Evolutionary conservation across 2,797 vertebrate genomes (phyloP).

Genomic region (Falco concolor): DNA sequence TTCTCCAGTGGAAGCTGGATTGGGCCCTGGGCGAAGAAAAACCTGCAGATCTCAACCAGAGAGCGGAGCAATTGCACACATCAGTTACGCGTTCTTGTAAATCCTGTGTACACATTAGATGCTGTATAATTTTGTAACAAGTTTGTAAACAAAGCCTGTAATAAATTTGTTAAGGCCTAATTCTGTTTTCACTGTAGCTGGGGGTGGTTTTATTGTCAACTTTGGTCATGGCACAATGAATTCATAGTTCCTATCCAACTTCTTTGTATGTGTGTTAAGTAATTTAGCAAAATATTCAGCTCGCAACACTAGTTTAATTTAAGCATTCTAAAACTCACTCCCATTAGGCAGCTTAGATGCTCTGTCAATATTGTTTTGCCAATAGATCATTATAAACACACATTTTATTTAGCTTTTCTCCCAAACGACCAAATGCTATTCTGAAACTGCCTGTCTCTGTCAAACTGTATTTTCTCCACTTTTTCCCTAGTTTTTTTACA

Average conservation of each 20-base stretch:
- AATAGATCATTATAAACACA: slow-evolving; percentile 37
- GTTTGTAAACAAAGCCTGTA: slow-evolving; percentile 58
- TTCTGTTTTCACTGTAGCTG: neutral
- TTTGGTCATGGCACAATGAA: neutral
- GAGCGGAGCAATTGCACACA: neutral
- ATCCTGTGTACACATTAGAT: slow-evolving; percentile 9
- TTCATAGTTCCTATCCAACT: neutral
- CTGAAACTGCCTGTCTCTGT: neutral
- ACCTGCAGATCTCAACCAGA: neutral
- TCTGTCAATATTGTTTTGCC: slow-evolving; percentile 36
- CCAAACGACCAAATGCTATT: neutral
- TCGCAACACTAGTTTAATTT: neutral
- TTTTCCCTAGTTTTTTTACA: slow-evolving; percentile 12
- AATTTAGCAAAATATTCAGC: neutral
- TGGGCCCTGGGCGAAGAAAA: neutral
- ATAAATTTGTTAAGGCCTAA: slow-evolving; percentile 56
- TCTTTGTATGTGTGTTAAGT: neutral
- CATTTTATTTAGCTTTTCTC: slow-evolving; percentile 28
- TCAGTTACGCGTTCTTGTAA: neutral
- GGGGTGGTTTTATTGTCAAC: slow-evolving; percentile 7
- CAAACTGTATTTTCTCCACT: slow-evolving; percentile 16
- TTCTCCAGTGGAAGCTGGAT: neutral
- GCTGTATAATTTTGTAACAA: slow-evolving; percentile 59
- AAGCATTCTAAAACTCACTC: neutral
- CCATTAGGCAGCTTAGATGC: slow-evolving; percentile 5